A percentile compares a stretch with the other conserved stretches of the same genome.
phyloP scores from a whole-genome alignment of 1,140 invertebrate species.

The Ptiloglossa arizonensis region DNA sequence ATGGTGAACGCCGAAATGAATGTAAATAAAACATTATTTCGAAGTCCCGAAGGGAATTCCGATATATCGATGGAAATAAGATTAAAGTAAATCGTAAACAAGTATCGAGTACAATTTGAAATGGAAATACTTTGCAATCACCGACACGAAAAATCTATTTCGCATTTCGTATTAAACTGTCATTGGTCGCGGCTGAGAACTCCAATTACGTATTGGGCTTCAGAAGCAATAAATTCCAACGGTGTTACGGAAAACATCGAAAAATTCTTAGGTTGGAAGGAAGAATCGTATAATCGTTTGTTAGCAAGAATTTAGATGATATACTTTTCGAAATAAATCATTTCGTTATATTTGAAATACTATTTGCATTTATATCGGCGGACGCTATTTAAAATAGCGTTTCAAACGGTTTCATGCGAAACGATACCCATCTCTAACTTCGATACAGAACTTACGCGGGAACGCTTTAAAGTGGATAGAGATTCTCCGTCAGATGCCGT shows the following conservation, averaged over 20 bases:
- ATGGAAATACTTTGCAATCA: background rate
- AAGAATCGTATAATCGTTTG: no score
- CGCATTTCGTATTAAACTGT: background rate
- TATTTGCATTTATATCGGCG: background rate
- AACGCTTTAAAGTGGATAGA: conserved; percentile 22
- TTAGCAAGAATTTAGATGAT: no score
- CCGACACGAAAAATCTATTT: background rate
- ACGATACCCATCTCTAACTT: background rate
- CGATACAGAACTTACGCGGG: conserved; percentile 21
- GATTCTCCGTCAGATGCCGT: conserved; percentile 28
- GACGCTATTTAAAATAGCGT: background rate
- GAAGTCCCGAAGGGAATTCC: no score
- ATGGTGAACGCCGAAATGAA: background rate
- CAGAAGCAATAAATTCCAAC: background rate
- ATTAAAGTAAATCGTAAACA: background rate
- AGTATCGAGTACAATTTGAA: background rate
- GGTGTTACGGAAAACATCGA: background rate
- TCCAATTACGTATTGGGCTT: conserved; percentile 2
- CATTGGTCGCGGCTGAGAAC: background rate
- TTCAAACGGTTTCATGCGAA: background rate
- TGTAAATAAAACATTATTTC: no score
- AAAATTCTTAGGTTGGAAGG: no score
- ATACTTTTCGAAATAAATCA: background rate
- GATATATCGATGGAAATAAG: background rate
- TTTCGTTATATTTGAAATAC: background rate